A percentile compares a stretch with the other conserved stretches of the same genome.
These are phyloP conservation scores for Eonycteris spelaea DNA, from an alignment of 2,113 vertebrate genomes.

Conservation along the genomic window DNA sequence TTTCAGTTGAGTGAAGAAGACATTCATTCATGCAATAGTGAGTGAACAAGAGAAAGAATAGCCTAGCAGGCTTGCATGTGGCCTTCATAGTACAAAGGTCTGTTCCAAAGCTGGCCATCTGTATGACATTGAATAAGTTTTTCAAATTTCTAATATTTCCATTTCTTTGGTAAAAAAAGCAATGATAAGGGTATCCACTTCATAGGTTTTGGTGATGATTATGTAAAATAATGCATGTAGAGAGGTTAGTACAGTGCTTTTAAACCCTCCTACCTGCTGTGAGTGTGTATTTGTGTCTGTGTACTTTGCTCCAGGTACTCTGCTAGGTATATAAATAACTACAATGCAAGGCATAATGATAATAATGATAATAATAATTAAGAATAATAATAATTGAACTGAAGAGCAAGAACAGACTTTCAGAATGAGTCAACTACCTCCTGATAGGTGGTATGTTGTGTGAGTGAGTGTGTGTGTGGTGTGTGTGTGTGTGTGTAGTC, in stretches of 20 bases:
- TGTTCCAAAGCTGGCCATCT: neutral
- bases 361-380: neutral
- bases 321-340: neutral
- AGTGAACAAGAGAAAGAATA: neutral
- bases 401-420: neutral
- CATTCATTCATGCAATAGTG: neutral
- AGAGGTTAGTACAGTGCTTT: neutral
- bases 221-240: neutral
- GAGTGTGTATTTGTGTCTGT: neutral
- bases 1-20: neutral
- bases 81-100: neutral
- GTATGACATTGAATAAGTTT: neutral
- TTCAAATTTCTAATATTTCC: neutral
- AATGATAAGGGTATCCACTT: neutral
- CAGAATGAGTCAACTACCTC: neutral
- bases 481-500: neutral
- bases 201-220: neutral
- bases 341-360: neutral
- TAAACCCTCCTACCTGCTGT: neutral
- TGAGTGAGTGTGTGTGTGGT: neutral
- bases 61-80: neutral
- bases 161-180: neutral
- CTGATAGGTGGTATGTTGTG: neutral
- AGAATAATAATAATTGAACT: neutral
- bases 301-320: neutral